Evolutionary conservation across 2,888 invertebrate genomes (phyloP).

Genomic region (Lepidochrysops patricia): DNA sequence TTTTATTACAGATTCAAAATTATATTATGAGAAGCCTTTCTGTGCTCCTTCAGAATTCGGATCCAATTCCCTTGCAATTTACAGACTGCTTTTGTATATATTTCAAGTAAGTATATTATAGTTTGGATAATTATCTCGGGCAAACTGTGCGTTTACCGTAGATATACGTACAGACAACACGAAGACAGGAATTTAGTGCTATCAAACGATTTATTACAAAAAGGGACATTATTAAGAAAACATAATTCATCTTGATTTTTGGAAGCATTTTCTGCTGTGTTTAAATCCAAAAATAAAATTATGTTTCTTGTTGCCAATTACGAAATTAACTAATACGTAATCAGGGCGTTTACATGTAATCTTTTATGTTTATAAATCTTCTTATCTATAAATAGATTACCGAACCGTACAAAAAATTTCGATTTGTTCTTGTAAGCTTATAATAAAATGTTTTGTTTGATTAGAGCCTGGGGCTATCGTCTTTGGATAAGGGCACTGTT

Average conservation of each 20-base stretch:
- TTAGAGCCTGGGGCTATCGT: not conserved
- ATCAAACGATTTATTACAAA: not conserved
- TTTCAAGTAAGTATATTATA: slow-evolving; percentile 51
- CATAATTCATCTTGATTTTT: too few relatives aligned
- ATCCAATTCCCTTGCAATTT: slow-evolving; percentile 69
- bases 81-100: slow-evolving; percentile 72
- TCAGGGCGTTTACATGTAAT: too few relatives aligned
- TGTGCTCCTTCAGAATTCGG: slow-evolving; percentile 74
- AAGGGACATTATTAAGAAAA: too few relatives aligned
- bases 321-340: too few relatives aligned
- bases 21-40: slow-evolving; percentile 71
- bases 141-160: too few relatives aligned
- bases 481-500: not conserved
- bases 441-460: not conserved
- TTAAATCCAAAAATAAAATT: too few relatives aligned
- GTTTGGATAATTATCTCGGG: too few relatives aligned
- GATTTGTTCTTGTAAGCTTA: not conserved
- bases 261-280: too few relatives aligned
- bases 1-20: slow-evolving; percentile 52
- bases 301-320: too few relatives aligned
- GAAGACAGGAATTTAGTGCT: not conserved
- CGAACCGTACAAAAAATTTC: too few relatives aligned
- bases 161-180: too few relatives aligned
- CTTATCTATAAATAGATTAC: not conserved
- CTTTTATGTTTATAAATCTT: too few relatives aligned